A percentile compares a stretch with the other conserved stretches of the same genome.
These are phyloP conservation scores for Psylliodes chrysocephalus DNA, from an alignment of 2,888 invertebrate genomes.

Conservation along the genomic window DNA sequence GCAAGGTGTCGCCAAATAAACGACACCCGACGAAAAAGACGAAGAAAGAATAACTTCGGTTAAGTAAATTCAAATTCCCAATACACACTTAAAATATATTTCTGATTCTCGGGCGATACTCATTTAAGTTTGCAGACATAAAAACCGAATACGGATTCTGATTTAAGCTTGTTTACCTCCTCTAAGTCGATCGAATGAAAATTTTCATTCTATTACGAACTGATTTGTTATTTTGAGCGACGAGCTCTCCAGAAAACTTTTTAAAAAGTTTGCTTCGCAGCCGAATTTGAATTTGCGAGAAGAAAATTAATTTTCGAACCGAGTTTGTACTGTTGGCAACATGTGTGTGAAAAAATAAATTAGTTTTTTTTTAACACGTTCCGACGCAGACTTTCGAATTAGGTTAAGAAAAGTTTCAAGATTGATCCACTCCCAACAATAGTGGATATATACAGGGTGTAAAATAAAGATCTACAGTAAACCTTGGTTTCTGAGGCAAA, in stretches of 20 bases:
- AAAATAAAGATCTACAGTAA: too few relatives aligned
- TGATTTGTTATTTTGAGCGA: conserved; percentile 26
- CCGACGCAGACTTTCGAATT: not conserved
- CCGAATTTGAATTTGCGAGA: conserved; percentile 2
- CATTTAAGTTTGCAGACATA: conserved; percentile 39
- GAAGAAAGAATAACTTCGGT: conserved; percentile 37
- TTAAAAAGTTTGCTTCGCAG: conserved; percentile 23
- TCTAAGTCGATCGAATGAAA: conserved; percentile 17
- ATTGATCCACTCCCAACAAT: too few relatives aligned
- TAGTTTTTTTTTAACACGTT: not conserved
- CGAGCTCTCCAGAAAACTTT: conserved; percentile 9
- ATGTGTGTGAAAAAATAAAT: conserved; percentile 25
- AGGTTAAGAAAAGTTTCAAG: not conserved
- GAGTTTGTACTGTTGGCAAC: conserved; percentile 18
- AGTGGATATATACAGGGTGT: too few relatives aligned
- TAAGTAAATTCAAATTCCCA: conserved; percentile 35
- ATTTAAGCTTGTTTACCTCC: conserved; percentile 36
- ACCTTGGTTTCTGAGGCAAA: too few relatives aligned
- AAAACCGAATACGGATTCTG: conserved; percentile 16
- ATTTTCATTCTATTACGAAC: conserved; percentile 21
- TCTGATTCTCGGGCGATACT: conserved; percentile 36
- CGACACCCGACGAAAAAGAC: not conserved
- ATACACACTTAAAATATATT: conserved; percentile 36
- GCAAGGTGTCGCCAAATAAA: conserved; percentile 35
- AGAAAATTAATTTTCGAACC: conserved; percentile 14